Evolutionary conservation across 1,140 invertebrate species (phyloP), one percentile per base, ranked within the genome.

Genomic region (Drosophila quadrilineata): DNA sequence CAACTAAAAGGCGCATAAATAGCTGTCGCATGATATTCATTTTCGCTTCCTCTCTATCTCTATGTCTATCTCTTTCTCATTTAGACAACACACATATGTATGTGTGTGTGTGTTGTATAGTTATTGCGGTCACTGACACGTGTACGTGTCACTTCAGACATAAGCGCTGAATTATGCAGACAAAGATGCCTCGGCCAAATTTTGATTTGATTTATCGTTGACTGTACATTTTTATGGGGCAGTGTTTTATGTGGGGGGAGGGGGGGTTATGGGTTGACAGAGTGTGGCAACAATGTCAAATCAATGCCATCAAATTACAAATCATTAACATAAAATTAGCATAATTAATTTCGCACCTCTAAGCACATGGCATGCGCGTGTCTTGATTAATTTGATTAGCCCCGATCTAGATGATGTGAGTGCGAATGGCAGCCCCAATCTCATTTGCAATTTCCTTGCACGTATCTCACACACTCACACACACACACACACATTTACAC

Each of bases 1-100:
- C 73, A 85, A 85, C 79, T 84, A 85, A 84, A 68, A 70, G 79
- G 56, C 79, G 65, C 69, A 85, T 85, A 84, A 85, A 84, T 77
- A 84, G 77, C 77, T 66, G 59, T 70, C 69, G 63, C 77, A 84
- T 85, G 79, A 85, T 69, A 82, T 82, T 73, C 52, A 73, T 73
- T 66, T 84, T 65, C 72, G 14, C 19, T 62, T 63, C 22, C 31
- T 48, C 29, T 29, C 14, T 10, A 2, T 3, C n/a, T 22, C 31
- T 16, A 19, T 9, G 0, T n/a, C 21, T 10, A 3, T 36, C 31
- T 50, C 12, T 24, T 21, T n/a, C n/a, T 16, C 24, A 9, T n/a
- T n/a, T n/a, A n/a, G n/a, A n/a, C n/a, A n/a, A n/a, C 45, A 19
- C 36, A n/a, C 26, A 12, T 24, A 21, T 17, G 17, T 22, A 9